Conservation (phyloP, 2,888 invertebrate genomes). For the Mythimna loreyi region DNA sequence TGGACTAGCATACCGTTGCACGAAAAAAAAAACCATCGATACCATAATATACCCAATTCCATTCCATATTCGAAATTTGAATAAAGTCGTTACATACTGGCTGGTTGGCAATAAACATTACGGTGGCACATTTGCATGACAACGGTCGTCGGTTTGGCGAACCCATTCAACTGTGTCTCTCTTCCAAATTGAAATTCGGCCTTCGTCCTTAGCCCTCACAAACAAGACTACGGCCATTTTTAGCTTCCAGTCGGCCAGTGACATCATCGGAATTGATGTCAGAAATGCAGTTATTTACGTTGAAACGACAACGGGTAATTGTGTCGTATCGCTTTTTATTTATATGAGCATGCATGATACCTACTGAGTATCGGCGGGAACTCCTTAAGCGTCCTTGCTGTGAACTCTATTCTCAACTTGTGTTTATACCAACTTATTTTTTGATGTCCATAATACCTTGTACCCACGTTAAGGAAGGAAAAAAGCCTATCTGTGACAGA, state of each 20-base stretch:
- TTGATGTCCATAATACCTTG: background rate
- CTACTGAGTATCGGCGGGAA: background rate
- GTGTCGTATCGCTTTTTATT: constrained; percentile 35
- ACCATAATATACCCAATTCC: constrained; percentile 41
- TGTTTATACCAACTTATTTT: background rate
- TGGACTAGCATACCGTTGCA: background rate
- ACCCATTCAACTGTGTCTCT: constrained; percentile 68
- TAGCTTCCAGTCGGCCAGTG: constrained; percentile 59
- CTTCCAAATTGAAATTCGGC: constrained; percentile 76
- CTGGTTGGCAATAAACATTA: constrained; percentile 63
- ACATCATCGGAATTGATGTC: constrained; percentile 69
- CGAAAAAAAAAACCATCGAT: constrained; percentile 17
- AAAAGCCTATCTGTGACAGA: constrained; percentile 1
- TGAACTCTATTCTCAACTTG: background rate
- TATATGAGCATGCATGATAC: constrained; percentile 4
- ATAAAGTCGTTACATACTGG: constrained; percentile 61
- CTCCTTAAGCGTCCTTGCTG: background rate
- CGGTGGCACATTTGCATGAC: constrained; percentile 77
- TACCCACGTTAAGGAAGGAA: background rate
- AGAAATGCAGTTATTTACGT: constrained; percentile 68
- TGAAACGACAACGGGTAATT: constrained; percentile 53
- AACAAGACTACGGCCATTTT: constrained; percentile 65
- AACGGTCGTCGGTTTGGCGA: constrained; percentile 65
- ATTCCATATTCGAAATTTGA: constrained; percentile 59
- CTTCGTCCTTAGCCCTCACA: constrained; percentile 75